phyloP scores from a whole-genome alignment of 2,113 vertebrate species.

The Delphinus delphis region DNA sequence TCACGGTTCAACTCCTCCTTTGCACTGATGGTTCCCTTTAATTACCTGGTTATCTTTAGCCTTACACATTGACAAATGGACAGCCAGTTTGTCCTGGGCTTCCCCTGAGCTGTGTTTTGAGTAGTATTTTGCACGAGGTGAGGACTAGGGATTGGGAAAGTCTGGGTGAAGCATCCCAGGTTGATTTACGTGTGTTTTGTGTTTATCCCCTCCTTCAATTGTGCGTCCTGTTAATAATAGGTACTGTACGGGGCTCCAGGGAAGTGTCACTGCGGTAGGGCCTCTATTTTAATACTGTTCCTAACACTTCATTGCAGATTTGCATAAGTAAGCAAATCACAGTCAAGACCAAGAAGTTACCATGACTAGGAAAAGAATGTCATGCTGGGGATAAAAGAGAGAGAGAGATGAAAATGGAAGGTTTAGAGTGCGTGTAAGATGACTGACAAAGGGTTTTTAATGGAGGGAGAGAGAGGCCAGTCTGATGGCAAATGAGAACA shows the following conservation, averaged over 20 bases:
- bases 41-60: neutral
- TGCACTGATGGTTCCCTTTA: neutral
- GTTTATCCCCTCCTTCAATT: conserved; percentile 71
- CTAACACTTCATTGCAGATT: conserved; percentile 88
- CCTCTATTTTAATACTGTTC: conserved; percentile 81
- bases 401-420: neutral
- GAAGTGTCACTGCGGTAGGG: conserved; percentile 63
- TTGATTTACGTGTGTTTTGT: neutral
- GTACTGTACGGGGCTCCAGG: conserved; percentile 85
- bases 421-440: neutral
- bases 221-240: conserved; percentile 84
- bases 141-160: neutral
- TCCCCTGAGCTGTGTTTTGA: neutral
- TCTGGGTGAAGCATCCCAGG: neutral
- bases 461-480: neutral
- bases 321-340: neutral
- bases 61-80: neutral
- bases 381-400: neutral
- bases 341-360: neutral
- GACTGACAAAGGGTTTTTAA: neutral
- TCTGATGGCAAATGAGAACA: neutral
- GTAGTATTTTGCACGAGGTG: neutral
- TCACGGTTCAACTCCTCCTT: neutral
- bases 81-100: neutral
- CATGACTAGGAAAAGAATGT: neutral